Evolutionary conservation across 2,888 invertebrate species (phyloP).

Genomic region (Gnatocerus cornutus): DNA sequence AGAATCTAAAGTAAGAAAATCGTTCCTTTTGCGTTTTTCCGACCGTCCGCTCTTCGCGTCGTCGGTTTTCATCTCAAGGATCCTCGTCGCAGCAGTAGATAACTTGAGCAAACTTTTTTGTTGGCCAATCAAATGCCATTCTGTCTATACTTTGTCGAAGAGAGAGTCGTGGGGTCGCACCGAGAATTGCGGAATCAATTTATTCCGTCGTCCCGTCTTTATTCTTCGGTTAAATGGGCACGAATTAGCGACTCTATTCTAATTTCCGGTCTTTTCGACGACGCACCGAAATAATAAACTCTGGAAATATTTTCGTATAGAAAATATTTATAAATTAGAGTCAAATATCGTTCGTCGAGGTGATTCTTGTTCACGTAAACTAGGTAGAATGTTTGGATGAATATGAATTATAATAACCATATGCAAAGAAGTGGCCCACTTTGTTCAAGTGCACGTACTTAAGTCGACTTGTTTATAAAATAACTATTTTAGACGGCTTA

Average conservation of each 20-base stretch:
- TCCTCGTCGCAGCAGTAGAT: conserved; percentile 65
- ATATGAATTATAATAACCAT: conserved; percentile 66
- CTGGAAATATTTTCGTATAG: conserved; percentile 56
- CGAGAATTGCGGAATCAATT: conserved; percentile 63
- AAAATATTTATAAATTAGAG: conserved; percentile 60
- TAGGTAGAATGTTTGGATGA: conserved; percentile 55
- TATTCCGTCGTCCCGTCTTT: conserved; percentile 54
- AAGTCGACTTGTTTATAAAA: conserved; percentile 65
- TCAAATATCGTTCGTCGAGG: conserved; percentile 59
- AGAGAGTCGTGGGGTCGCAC: conserved; percentile 57
- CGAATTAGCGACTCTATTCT: conserved; percentile 50
- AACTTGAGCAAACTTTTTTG: conserved; percentile 71
- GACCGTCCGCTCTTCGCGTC: conserved; percentile 9
- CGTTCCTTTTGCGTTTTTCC: too few species aligned
- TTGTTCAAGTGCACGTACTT: conserved; percentile 65
- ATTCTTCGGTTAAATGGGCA: conserved; percentile 54
- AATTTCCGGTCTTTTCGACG: conserved; percentile 24
- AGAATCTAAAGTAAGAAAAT: too few species aligned
- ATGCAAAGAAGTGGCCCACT: conserved; percentile 66
- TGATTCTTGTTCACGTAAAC: conserved; percentile 61
- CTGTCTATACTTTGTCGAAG: conserved; percentile 69
- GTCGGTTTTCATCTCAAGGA: conserved; percentile 15
- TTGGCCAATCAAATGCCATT: conserved; percentile 71
- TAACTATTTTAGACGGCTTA: conserved; percentile 65
- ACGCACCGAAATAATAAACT: conserved; percentile 59